phyloP scores from a whole-genome alignment of 2,888 invertebrate genomes.

The Dione juno region DNA sequence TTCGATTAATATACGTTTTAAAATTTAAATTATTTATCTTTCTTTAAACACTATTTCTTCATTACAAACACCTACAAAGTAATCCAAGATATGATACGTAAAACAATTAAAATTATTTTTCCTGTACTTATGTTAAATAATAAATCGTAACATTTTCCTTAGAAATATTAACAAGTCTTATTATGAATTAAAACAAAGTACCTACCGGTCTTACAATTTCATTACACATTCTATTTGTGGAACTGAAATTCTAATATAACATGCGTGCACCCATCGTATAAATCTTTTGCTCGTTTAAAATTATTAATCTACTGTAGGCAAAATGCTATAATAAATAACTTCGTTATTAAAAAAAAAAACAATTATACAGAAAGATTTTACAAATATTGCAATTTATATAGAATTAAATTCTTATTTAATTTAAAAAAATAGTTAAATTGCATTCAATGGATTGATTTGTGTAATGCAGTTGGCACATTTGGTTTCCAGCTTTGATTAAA shows the following conservation, averaged over 20 bases:
- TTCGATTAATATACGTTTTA: no score
- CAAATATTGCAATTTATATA: neutral
- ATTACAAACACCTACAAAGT: neutral
- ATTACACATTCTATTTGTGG: slow-evolving; percentile 22
- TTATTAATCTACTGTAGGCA: neutral
- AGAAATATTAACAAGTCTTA: slow-evolving; percentile 18
- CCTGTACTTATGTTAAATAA: slow-evolving; percentile 26
- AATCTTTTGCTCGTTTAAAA: slow-evolving; percentile 16
- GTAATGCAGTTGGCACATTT: no score
- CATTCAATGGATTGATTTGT: no score
- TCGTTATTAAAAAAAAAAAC: neutral
- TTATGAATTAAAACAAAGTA: slow-evolving; percentile 11
- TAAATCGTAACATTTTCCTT: slow-evolving; percentile 11
- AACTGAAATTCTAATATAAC: slow-evolving; percentile 18
- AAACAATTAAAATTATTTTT: slow-evolving; percentile 21
- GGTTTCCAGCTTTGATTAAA: no score
- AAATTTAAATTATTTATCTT: no score
- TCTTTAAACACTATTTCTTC: neutral
- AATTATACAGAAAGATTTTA: neutral
- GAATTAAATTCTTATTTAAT: neutral
- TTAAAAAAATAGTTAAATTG: no score
- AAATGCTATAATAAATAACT: slow-evolving; percentile 1
- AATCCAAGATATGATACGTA: neutral
- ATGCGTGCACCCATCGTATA: slow-evolving; percentile 16
- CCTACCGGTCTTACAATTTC: neutral